Base-by-base conservation (phyloP, 1,140 invertebrate genomes). In the Aethina tumida region DNA sequence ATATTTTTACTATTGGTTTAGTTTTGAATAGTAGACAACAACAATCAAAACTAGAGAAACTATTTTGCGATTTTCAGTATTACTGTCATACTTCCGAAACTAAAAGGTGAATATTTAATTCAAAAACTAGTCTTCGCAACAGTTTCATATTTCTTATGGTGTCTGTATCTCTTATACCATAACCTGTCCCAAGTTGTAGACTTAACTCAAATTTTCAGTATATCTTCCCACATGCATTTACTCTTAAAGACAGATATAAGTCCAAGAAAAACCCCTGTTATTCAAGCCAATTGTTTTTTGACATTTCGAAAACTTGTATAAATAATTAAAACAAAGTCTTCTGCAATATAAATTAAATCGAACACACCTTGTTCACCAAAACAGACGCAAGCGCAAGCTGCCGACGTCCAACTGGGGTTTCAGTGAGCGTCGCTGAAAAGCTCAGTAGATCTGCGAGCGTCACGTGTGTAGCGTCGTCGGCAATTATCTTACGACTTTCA, bases 291-390 rank as follows among this genome's bases (percentile, higher is more conserved):
- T 7, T 8, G 6, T 30, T 30, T 7, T 7, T 8, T 7, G 13
- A 8, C 6, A 7, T 30, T 12, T 16, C n/a, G 19, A 16, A n/a
- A n/a, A n/a, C n/a, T n/a, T n/a, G 7, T 19, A 12, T 35, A n/a
- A 13, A 32, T 24, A 21, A 5, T 19, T 40, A 18, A 40, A 32
- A 22, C 12, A 25, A 21, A n/a, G n/a, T n/a, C n/a, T n/a, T n/a
- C 16, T 10, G 34, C 25, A 13, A 16, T 20, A 13, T 19, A 28
- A 36, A 19, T 34, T 16, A 27, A 42, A 42, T 42, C 40, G 40
- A 42, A 42, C 38, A 40, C 38, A 40, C 26, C 40, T 37, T 29
- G 34, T 31, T 15, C 22, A 12, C 27, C 29, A 18, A 26, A 36
- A 16, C 16, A 7, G 2, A 25, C 25, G 20, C 40, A 37, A 15